These are phyloP conservation scores for Rousettus leschenaultii DNA, from an alignment of 2,113 vertebrate genomes.

Conservation along the genomic window DNA sequence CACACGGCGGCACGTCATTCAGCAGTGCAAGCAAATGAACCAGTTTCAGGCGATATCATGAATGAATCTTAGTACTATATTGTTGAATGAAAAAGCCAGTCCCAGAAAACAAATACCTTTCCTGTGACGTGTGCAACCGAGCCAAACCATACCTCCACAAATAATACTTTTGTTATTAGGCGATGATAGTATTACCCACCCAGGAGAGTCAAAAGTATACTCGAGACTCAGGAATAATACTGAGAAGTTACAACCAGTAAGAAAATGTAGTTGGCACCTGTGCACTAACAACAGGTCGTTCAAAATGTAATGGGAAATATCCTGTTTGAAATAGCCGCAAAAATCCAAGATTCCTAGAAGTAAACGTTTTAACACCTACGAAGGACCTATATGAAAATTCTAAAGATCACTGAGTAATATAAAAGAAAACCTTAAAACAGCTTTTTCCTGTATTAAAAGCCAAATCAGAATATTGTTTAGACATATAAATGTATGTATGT, in stretches of 20 bases:
- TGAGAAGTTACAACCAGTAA: not conserved
- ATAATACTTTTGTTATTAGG: not conserved
- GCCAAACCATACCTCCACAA: not conserved
- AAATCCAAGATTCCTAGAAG: not conserved
- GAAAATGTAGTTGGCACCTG: not conserved
- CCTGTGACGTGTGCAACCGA: not conserved
- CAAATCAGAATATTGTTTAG: not conserved
- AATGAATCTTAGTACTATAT: not conserved
- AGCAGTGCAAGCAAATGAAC: not conserved
- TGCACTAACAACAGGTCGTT: not conserved
- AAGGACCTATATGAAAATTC: not conserved
- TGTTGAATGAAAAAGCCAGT: not conserved
- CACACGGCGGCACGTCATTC: not conserved
- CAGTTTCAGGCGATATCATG: not conserved
- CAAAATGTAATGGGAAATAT: not conserved
- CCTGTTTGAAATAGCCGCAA: not conserved
- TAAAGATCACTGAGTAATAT: not conserved
- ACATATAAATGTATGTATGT: not conserved
- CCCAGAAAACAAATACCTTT: not conserved
- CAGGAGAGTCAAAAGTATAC: not conserved
- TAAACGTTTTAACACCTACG: not conserved
- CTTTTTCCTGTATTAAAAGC: not conserved
- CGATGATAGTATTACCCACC: not conserved
- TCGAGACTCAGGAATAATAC: not conserved
- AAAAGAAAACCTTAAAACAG: not conserved